These are phyloP conservation scores for Linyphia triangularis DNA, from an alignment of 2,888 invertebrate genomes.

Conservation along the genomic window DNA sequence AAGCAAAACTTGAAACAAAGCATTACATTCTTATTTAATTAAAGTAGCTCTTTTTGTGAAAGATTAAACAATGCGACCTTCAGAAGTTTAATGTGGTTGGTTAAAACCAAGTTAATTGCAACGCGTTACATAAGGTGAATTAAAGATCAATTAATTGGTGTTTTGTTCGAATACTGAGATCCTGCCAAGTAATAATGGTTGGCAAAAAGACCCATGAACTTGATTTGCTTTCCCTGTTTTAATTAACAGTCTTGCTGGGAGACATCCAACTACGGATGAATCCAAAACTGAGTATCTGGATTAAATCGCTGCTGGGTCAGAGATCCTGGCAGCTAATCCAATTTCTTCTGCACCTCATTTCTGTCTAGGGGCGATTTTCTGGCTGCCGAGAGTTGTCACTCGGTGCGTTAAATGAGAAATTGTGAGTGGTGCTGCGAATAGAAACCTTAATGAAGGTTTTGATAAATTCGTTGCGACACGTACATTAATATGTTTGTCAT, in stretches of 20 bases:
- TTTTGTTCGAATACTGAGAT: too few species aligned
- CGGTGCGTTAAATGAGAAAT: slow-evolving; percentile 6
- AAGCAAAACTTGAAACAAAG: too few species aligned
- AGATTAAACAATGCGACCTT: too few species aligned
- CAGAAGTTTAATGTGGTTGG: too few species aligned
- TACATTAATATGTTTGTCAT: too few species aligned
- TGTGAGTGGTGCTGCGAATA: not conserved
- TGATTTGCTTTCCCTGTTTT: not conserved
- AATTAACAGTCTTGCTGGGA: not conserved
- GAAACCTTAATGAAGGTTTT: not conserved
- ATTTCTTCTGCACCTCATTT: not conserved
- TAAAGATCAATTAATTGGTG: too few species aligned
- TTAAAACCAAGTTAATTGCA: too few species aligned
- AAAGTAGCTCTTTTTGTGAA: too few species aligned
- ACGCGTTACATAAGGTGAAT: too few species aligned
- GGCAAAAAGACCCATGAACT: not conserved
- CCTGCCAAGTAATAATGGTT: too few species aligned
- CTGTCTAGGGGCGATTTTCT: not conserved
- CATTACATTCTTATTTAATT: too few species aligned
- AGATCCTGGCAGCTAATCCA: not conserved
- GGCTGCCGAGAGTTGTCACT: not conserved
- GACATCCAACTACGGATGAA: not conserved
- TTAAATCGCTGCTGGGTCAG: not conserved
- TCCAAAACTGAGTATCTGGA: not conserved
- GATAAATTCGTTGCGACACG: not conserved